phyloP scores from a whole-genome alignment of 2,113 vertebrate genomes.

The Caracal caracal region DNA sequence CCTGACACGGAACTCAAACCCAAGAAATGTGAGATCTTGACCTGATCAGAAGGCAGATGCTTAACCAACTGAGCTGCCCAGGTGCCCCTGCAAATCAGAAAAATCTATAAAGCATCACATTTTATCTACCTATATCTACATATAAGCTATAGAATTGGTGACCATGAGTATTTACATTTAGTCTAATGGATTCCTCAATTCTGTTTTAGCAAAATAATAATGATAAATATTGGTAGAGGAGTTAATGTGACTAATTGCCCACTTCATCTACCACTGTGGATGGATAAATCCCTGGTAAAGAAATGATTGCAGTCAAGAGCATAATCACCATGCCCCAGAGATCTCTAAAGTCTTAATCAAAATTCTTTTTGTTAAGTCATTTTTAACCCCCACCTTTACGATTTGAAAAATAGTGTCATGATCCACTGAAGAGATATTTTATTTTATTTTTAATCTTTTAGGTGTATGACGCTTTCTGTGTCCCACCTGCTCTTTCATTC shows the following conservation, averaged over 20 bases:
- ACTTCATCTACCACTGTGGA: constrained; percentile 39
- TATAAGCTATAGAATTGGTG: neutral
- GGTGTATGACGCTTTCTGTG: neutral
- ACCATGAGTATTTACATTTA: neutral
- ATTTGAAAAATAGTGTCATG: neutral
- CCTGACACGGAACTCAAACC: accelerated
- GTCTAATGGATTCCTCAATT: neutral
- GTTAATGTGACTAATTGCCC: constrained; percentile 62
- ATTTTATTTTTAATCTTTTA: neutral
- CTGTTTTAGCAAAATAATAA: constrained; percentile 20
- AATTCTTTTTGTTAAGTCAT: constrained; percentile 46
- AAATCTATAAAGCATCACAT: neutral
- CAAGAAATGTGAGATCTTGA: too few relatives aligned
- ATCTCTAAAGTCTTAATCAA: constrained; percentile 40
- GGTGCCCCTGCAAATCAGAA: neutral
- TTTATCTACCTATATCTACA: neutral
- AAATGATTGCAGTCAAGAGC: constrained; percentile 51
- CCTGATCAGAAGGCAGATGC: too few relatives aligned
- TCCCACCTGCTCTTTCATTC: neutral
- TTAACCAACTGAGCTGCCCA: too few relatives aligned
- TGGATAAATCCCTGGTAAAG: constrained; percentile 39
- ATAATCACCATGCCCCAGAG: constrained; percentile 24
- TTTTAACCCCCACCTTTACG: constrained; percentile 39
- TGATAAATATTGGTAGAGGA: constrained; percentile 39
- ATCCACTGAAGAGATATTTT: constrained; percentile 17